These are phyloP conservation scores for Heteromormyrus szaboi DNA, from an alignment of 2,797 vertebrate species.

Conservation along the genomic window DNA sequence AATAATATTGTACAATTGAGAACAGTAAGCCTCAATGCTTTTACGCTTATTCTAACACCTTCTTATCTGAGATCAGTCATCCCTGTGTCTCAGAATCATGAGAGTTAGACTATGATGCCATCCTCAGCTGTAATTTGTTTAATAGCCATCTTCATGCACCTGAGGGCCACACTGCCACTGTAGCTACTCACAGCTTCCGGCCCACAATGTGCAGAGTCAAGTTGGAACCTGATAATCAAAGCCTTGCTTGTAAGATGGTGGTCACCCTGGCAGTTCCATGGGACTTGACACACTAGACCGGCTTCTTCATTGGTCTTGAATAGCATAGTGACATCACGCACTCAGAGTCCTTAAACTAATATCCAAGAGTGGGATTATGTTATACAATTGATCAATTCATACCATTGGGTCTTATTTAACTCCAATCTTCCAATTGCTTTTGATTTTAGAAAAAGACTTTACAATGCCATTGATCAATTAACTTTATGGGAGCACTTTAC, in stretches of 20 bases:
- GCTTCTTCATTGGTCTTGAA: not conserved
- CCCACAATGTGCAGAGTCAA: constrained; percentile 8
- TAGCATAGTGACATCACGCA: not conserved
- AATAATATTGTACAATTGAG: not conserved
- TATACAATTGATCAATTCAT: not conserved
- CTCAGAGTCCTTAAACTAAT: not conserved
- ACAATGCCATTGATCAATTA: not conserved
- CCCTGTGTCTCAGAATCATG: not conserved
- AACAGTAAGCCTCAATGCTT: not conserved
- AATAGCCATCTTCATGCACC: not conserved
- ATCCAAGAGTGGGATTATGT: not conserved
- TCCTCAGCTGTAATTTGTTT: constrained; percentile 25
- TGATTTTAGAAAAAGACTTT: not conserved
- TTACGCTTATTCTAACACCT: not conserved
- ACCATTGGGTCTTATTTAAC: not conserved
- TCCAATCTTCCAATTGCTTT: not conserved
- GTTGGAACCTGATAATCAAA: not conserved
- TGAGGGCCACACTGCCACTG: not conserved
- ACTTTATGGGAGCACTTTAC: not conserved
- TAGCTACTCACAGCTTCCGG: not conserved
- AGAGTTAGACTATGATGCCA: constrained; percentile 33
- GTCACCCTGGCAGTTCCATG: not conserved
- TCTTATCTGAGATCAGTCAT: not conserved
- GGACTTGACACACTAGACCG: not conserved
- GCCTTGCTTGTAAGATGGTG: not conserved